Base-by-base conservation (phyloP, 2,113 vertebrate genomes). In the Sprattus sprattus region DNA sequence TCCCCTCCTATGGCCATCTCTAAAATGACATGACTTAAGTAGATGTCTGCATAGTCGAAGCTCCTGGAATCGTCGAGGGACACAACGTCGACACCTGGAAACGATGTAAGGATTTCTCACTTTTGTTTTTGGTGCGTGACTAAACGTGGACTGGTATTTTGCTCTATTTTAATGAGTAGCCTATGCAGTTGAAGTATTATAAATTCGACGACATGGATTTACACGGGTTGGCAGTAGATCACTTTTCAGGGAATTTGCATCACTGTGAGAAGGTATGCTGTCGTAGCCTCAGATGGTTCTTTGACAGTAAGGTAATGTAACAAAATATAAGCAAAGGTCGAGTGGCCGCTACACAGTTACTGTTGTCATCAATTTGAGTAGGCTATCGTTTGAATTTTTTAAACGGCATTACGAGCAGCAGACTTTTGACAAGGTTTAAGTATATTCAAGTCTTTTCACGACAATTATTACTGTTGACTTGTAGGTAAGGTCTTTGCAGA, bases 21-120 rank as follows among this genome's bases (percentile, higher is more conserved):
- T 46, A 81, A 81, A 60, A 32, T 81, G 83, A 83, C 82, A 64
- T 52, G 75, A 47, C 67, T 20, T 25, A 7, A 28, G 45, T 39
- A 39, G 71, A 39, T 78, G 3, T 39, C 39, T 39, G 39, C 39
- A 39, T 39, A 45, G 20, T 10, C 28, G 32, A 39, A 45, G 44
- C 44, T 45, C 50, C 11, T 47, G 45, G 9, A 49, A 46, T 71
- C 71, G 5, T 16, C 20, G 39, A 3, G 39, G 81, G 32, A 81
- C 71, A 20, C 22, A 25, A 44, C 9, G 44, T 75, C 54, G 47
- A 82, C 83, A 75, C 1, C 83, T 81, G 45, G 54, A 25, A 67
- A 50, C 75, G 64, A 84, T 50, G 86, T 87, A 87, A 87, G 86
- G 75, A 75, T 11, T 45, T 32, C 78, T 22, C 49, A 49, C 7